phyloP scores from a whole-genome alignment of 2,797 vertebrate genomes.

The Gambusia yucatana region DNA sequence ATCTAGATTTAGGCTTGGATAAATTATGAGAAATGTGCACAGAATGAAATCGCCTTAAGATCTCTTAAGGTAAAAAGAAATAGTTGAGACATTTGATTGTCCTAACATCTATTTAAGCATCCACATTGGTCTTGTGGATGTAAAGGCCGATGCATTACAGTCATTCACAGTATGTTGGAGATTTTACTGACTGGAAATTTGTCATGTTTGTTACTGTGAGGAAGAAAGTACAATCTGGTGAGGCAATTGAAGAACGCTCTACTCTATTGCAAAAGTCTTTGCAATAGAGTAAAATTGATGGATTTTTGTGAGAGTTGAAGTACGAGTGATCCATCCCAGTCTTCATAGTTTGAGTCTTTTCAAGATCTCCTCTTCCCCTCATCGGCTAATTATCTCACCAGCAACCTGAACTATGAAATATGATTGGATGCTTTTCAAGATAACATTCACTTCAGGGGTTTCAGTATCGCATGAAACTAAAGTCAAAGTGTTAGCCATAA shows the following conservation, averaged over 20 bases:
- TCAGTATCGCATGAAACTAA: background rate
- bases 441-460: background rate
- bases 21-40: background rate
- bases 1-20: background rate
- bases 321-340: too few relatives aligned
- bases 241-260: background rate
- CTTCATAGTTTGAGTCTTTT: background rate
- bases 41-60: background rate
- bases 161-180: background rate
- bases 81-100: background rate
- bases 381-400: background rate
- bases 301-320: too few relatives aligned
- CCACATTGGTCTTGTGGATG: background rate
- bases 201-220: background rate
- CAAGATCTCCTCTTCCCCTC: background rate
- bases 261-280: too few relatives aligned
- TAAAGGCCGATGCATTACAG: background rate
- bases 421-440: background rate
- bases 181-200: background rate
- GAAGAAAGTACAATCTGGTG: background rate
- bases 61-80: background rate
- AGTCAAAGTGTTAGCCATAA: background rate
- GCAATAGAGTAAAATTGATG: background rate
- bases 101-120: background rate
- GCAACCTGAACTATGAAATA: background rate